phyloP scores from a whole-genome alignment of 2,113 vertebrate genomes.

The Seriola quinqueradiata region DNA sequence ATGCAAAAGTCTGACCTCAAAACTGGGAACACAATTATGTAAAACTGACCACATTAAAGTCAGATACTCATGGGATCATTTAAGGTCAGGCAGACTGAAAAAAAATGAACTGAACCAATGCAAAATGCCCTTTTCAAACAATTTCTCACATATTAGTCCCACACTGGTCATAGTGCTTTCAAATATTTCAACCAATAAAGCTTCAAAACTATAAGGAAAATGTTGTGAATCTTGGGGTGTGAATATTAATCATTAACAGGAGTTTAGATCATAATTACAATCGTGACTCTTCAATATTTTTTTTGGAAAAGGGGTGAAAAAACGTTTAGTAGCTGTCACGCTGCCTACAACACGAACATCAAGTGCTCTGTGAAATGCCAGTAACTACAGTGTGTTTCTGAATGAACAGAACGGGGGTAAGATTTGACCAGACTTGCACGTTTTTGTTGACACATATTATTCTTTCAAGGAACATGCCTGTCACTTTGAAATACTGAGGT shows the following conservation, averaged over 20 bases:
- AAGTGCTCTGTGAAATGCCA: slow-evolving; percentile 58
- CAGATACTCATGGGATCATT: slow-evolving; percentile 34
- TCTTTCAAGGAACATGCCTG: slow-evolving; percentile 41
- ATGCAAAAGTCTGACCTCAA: slow-evolving; percentile 41
- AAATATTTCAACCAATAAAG: slow-evolving; percentile 30
- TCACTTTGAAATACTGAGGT: slow-evolving; percentile 15
- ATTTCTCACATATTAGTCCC: slow-evolving; percentile 43
- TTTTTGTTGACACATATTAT: slow-evolving; percentile 52
- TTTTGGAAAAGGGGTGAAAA: slow-evolving; percentile 8
- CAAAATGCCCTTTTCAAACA: slow-evolving; percentile 29
- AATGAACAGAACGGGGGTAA: slow-evolving; percentile 33
- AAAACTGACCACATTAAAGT: slow-evolving; percentile 39
- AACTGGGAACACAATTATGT: slow-evolving; percentile 43
- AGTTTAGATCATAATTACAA: slow-evolving; percentile 4
- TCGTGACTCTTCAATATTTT: slow-evolving; percentile 16
- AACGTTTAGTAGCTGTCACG: slow-evolving; percentile 28
- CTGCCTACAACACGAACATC: slow-evolving; percentile 45
- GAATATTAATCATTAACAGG: slow-evolving; percentile 33
- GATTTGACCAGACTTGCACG: slow-evolving; percentile 68
- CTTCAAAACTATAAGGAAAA: slow-evolving; percentile 47
- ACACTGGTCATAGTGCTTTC: slow-evolving; percentile 35
- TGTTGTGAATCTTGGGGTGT: neutral
- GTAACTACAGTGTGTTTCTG: slow-evolving; percentile 25
- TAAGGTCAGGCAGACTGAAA: slow-evolving; percentile 36
- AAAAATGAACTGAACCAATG: slow-evolving; percentile 19